These are phyloP conservation scores for Liodrosophila aerea DNA, from an alignment of 2,888 invertebrate species.

Conservation along the genomic window DNA sequence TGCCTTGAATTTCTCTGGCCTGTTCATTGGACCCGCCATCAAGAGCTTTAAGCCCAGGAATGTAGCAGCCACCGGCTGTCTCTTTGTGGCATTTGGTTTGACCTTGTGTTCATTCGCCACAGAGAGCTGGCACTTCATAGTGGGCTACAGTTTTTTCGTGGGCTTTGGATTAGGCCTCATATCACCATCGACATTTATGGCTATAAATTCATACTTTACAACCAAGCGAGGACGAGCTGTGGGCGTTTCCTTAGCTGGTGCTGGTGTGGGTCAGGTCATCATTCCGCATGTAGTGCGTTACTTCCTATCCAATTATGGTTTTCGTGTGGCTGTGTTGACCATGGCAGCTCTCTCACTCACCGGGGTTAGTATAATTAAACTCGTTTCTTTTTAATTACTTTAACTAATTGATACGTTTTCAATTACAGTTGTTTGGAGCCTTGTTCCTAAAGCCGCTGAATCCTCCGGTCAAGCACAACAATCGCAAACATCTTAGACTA, in stretches of 20 bases:
- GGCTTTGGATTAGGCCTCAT: constrained; percentile 87
- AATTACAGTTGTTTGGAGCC: constrained; percentile 84
- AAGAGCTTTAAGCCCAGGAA: constrained; percentile 84
- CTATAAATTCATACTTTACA: constrained; percentile 88
- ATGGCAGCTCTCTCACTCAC: constrained; percentile 86
- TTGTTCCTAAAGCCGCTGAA: constrained; percentile 85
- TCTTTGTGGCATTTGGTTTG: constrained; percentile 84
- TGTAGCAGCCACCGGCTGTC: constrained; percentile 84
- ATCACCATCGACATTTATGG: constrained; percentile 88
- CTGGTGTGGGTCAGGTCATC: constrained; percentile 89
- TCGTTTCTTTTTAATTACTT: too few relatives aligned
- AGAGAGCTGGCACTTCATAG: constrained; percentile 84
- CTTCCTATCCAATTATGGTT: constrained; percentile 86
- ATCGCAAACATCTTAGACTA: constrained; percentile 73
- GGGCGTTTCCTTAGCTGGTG: constrained; percentile 89
- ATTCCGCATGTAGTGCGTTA: constrained; percentile 88
- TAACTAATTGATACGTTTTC: not conserved
- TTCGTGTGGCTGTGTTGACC: constrained; percentile 86
- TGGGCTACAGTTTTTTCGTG: constrained; percentile 84
- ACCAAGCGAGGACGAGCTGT: constrained; percentile 88
- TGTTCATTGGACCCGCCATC: constrained; percentile 88
- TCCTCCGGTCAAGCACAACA: constrained; percentile 78
- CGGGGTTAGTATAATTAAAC: constrained; percentile 85
- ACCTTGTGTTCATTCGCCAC: constrained; percentile 84
- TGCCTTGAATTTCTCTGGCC: constrained; percentile 83